Percentiles rank a stretch among this genome's conserved stretches.
phyloP scores from a whole-genome alignment of 2,797 vertebrate genomes.

The Phrynocephalus guinanensis region DNA sequence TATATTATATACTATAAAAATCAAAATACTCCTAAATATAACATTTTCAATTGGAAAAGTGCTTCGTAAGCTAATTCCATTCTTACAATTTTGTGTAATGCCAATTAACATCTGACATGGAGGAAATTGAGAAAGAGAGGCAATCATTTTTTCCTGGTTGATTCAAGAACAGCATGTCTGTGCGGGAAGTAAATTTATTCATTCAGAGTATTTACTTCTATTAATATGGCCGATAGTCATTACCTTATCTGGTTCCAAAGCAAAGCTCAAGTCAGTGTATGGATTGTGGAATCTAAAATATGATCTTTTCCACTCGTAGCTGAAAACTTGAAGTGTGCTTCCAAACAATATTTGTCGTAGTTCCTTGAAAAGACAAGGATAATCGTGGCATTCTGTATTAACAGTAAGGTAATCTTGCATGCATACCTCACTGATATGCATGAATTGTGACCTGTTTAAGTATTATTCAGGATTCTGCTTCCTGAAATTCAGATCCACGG shows the following conservation, averaged over 20 bases:
- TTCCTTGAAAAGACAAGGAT: conserved; percentile 68
- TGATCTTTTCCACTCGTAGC: conserved; percentile 81
- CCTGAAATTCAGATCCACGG: background rate
- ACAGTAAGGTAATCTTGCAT: background rate
- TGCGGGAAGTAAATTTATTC: background rate
- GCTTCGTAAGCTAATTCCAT: background rate
- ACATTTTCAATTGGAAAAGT: background rate
- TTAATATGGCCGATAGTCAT: conserved; percentile 21
- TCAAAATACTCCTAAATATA: background rate
- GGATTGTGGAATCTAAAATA: conserved; percentile 82
- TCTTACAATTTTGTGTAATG: background rate
- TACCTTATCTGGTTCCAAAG: conserved; percentile 83
- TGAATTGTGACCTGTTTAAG: background rate
- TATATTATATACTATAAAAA: no score
- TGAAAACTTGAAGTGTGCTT: conserved; percentile 73
- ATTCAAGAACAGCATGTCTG: background rate
- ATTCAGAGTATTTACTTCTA: background rate
- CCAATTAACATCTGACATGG: background rate
- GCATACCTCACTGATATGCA: background rate
- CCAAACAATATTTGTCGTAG: conserved; percentile 84
- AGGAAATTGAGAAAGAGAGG: background rate
- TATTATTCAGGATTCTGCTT: background rate
- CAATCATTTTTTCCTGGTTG: background rate
- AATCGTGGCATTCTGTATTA: background rate
- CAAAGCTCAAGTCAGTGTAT: conserved; percentile 77